Percentiles rank a stretch among this genome's conserved stretches.
Conservation (phyloP, 2,888 invertebrate genomes). For the Gandaritis pyraliata region DNA sequence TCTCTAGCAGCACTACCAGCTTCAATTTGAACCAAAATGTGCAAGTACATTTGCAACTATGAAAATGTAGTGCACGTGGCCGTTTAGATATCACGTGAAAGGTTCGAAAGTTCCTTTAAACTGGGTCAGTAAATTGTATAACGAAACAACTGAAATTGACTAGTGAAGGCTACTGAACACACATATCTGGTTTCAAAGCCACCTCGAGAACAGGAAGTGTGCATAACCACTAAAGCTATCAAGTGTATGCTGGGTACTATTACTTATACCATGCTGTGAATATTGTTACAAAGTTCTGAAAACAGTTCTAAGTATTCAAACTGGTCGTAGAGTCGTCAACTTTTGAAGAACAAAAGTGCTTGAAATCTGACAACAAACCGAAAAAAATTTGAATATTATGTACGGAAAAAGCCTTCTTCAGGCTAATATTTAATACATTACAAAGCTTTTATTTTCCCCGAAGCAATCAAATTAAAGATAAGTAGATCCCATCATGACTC, state of each 20-base stretch:
- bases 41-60: no score
- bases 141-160: conserved; percentile 22
- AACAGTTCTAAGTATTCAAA: background rate
- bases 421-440: no score
- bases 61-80: no score
- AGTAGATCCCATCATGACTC: background rate
- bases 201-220: conserved; percentile 5
- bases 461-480: background rate
- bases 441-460: no score
- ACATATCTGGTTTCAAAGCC: conserved; percentile 11
- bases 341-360: no score
- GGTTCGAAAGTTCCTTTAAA: conserved; percentile 22
- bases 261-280: background rate
- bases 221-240: background rate
- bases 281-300: background rate
- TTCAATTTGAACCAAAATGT: no score
- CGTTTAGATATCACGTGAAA: conserved; percentile 21
- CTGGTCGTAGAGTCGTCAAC: no score
- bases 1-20: no score
- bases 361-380: no score
- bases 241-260: background rate
- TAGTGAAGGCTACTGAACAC: conserved; percentile 15
- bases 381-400: no score
- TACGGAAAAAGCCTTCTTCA: no score
- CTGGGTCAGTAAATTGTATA: conserved; percentile 29